Percentiles rank a stretch among this genome's conserved stretches.
These are phyloP conservation scores for Xestoiulus laeticollis DNA, from an alignment of 2,888 invertebrate species.

Conservation along the genomic window DNA sequence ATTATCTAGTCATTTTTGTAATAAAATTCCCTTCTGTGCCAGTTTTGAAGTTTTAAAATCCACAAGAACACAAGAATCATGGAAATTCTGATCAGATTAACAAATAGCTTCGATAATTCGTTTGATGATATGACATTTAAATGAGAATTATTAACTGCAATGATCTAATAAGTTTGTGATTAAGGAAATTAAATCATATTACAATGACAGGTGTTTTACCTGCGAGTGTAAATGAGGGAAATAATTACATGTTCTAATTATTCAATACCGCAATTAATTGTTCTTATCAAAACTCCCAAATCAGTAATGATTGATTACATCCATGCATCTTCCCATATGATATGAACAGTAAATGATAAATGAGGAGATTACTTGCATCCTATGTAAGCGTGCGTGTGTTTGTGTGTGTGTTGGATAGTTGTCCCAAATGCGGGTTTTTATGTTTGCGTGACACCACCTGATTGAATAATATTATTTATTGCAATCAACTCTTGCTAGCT, in stretches of 20 bases:
- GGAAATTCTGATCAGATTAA: too few species aligned
- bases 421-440: background rate
- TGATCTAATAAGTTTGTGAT: too few species aligned
- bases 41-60: too few species aligned
- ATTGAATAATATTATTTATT: background rate
- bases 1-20: too few species aligned
- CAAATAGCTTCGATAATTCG: too few species aligned
- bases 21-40: too few species aligned
- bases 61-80: too few species aligned
- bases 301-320: background rate
- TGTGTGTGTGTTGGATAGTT: background rate
- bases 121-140: too few species aligned
- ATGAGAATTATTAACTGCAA: too few species aligned
- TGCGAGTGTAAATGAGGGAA: background rate
- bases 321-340: background rate
- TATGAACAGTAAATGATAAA: background rate
- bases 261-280: background rate
- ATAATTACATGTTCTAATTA: background rate
- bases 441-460: background rate
- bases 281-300: background rate
- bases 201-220: background rate
- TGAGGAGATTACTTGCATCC: background rate
- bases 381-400: background rate
- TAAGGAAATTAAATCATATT: too few species aligned
- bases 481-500: background rate